Conservation (phyloP, 2,888 invertebrate genomes). For the Trachelus tabidus region DNA sequence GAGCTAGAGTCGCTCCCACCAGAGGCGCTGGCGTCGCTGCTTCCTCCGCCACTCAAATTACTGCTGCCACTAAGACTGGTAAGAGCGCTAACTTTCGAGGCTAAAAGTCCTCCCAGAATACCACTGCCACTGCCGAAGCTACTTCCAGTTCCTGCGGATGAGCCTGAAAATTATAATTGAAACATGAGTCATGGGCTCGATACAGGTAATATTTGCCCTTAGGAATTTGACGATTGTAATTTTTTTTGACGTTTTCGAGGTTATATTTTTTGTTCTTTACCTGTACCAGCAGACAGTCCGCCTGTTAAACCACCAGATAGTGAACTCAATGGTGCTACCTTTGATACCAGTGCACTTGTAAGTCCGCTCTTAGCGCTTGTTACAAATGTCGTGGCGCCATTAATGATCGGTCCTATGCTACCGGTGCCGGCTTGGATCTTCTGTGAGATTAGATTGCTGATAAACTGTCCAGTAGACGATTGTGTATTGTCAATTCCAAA, state of each 20-base stretch:
- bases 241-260: not conserved
- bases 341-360: slow-evolving; percentile 49
- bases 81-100: slow-evolving; percentile 7
- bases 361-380: slow-evolving; percentile 49
- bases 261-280: not conserved
- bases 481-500: slow-evolving; percentile 78
- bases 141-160: slow-evolving; percentile 7
- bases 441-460: slow-evolving; percentile 76
- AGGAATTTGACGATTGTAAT: not conserved
- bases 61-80: slow-evolving; percentile 24
- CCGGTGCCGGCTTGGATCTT: slow-evolving; percentile 76
- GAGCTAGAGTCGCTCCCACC: not conserved
- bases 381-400: slow-evolving; percentile 73
- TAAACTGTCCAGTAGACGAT: slow-evolving; percentile 70
- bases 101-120: slow-evolving; percentile 20
- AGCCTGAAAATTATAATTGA: not conserved
- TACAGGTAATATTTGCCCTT: not conserved
- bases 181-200: not conserved
- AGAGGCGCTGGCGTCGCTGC: not conserved
- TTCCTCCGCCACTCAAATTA: slow-evolving; percentile 4
- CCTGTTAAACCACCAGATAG: slow-evolving; percentile 71
- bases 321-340: slow-evolving; percentile 65
- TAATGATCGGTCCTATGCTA: slow-evolving; percentile 70
- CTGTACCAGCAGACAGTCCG: slow-evolving; percentile 48
- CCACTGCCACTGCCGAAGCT: slow-evolving; percentile 31